phyloP scores from a whole-genome alignment of 2,797 vertebrate species.

The Hoplostethus mediterraneus region DNA sequence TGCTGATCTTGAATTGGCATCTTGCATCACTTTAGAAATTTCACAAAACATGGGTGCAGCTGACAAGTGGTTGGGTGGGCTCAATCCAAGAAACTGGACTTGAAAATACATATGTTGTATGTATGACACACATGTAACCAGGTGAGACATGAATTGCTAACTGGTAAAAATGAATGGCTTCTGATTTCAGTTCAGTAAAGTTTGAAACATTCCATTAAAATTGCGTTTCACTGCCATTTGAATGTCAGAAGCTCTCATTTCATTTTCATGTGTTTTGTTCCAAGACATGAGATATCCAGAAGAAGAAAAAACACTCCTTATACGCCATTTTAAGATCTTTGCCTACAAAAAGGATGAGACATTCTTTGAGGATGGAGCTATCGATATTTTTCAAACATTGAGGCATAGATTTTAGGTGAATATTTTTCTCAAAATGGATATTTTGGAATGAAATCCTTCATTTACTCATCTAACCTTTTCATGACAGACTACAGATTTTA shows the following conservation, averaged over 20 bases:
- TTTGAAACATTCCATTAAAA: not conserved
- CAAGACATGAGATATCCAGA: no score
- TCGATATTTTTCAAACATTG: no score
- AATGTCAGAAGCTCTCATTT: not conserved
- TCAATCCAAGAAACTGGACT: not conserved
- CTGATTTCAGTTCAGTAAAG: not conserved
- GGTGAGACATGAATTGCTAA: not conserved
- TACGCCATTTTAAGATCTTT: no score
- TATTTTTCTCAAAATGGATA: not conserved
- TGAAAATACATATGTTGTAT: not conserved
- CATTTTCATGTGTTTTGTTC: no score
- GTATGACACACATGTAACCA: not conserved
- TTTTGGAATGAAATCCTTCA: not conserved
- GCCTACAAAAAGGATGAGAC: no score
- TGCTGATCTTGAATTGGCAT: not conserved
- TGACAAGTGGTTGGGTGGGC: not conserved
- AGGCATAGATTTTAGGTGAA: not conserved
- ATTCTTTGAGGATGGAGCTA: no score
- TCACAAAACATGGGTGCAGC: not conserved
- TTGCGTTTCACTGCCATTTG: not conserved
- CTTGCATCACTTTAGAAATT: not conserved
- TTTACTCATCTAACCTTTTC: not conserved
- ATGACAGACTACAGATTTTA: not conserved
- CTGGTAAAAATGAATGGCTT: not conserved
- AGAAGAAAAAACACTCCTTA: not conserved